Base-by-base conservation (phyloP, 2,888 invertebrate genomes). In the Patella caerulea region DNA sequence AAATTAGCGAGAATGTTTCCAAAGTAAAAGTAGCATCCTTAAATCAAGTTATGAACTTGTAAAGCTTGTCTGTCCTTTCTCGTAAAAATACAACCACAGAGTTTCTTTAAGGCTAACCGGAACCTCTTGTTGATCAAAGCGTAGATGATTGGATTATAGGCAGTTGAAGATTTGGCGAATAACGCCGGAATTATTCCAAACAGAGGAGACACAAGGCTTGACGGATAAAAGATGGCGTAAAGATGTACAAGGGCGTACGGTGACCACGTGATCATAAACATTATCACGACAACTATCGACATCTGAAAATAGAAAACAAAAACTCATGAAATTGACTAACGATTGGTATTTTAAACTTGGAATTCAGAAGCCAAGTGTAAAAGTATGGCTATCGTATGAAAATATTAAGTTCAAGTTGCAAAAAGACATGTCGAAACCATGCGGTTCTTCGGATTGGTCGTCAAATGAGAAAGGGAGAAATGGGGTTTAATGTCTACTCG, bases 111-210 rank as follows among this genome's bases (percentile, higher is more conserved):
- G 17, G 82, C 83, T 12, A 83, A 45, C 70, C 81, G 76, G 65
- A 80, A 83, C 19, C 84, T 76, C 71, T 80, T 81, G 78, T 83
- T 84, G 54, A 83, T 69, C 52, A 83, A 73, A 53, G 83, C 82
- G 77, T 85, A 85, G 53, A 86, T 76, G 72, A 86, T 59, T 0
- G 86, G 86, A 78, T 86, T 86, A 79, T 82, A 82, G 34, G 81
- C 81, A 17, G 84, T 82, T 11, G 86, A 84, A 19, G 84, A 79
- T 74, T 86, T 86, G n/a, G 86, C 86, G 72, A 86, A 83, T n/a
- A 86, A 65, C 9, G 86, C 80, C 15, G 86, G 82, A 4, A 81
- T 54, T 29, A 75, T 74, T 2, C 59, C 53, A 45, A 72, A 52
- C 19, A 52, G 52, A 11, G 71, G 34, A 59, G 72, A n/a, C 29